Base-by-base conservation (phyloP, 1,140 invertebrate genomes). In the Pogonomyrmex barbatus region DNA sequence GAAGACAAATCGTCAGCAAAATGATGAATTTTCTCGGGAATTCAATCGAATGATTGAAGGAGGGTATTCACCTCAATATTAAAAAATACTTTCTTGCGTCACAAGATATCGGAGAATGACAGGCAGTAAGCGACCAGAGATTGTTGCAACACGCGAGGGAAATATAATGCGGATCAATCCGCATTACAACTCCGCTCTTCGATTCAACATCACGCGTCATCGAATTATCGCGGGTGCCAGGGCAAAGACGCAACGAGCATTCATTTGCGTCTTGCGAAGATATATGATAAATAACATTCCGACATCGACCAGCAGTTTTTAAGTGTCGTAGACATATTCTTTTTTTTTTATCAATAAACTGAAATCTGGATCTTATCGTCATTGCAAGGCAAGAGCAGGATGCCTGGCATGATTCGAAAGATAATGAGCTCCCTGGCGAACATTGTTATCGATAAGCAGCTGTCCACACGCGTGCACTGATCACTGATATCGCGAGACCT, bases 61-160 rank as follows among this genome's bases (percentile, higher is more conserved):
- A 39, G 33, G 6, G 5, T 76, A 42, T 58, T 45, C n/a, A 76
- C 0, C 10, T 24, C 56, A n/a, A 42, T 1, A 17, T 36, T 24
- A 56, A 14, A 14, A 67, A 33, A 54, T 42, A 5, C 12, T 76
- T 76, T 42, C 36, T 42, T 14, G 73, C 24, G 52, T 76, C 73
- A 76, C 5, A 14, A 60, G 73, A 60, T 60, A 76, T 58, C 52
- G 17, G 36, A 76, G 24, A 14, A 1, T 58, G n/a, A 58, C 10
- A 33, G 24, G 14, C 24, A 24, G 24, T 24, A 24, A 24, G 24
- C 24, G 24, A 24, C 24, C 24, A 24, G 24, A 24, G 24, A 0
- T 24, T 24, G 24, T 24, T 24, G 24, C 8, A n/a, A 6, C 2
- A 47, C 9, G 10, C 24, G 65, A 47, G 39, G 14, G 30, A 68